phyloP scores from a whole-genome alignment of 2,797 vertebrate species.

The Cyprinodon diabolis region DNA sequence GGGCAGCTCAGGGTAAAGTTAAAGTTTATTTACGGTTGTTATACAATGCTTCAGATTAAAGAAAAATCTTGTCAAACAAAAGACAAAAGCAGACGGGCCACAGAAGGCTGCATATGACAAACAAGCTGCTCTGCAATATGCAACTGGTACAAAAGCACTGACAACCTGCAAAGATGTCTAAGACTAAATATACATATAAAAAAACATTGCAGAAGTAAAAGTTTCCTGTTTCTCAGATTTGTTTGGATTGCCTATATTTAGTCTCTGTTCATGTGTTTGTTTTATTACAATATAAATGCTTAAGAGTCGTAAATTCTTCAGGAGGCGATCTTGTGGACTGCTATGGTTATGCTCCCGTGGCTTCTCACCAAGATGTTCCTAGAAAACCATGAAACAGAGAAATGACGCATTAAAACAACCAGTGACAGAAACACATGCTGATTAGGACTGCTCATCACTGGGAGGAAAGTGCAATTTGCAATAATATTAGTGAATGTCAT shows the following conservation, averaged over 20 bases:
- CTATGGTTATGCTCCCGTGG: conserved; percentile 92
- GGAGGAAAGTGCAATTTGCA: background rate
- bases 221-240: background rate
- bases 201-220: conserved; percentile 3
- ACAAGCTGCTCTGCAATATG: background rate
- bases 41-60: conserved; percentile 18
- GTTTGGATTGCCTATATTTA: background rate
- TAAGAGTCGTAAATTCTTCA: conserved; percentile 63
- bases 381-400: conserved; percentile 44
- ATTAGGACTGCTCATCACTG: background rate
- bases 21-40: conserved; percentile 62
- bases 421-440: background rate
- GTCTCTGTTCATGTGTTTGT: conserved; percentile 17
- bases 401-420: conserved; percentile 4
- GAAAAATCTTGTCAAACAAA: background rate
- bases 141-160: conserved; percentile 14
- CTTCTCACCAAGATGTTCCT: conserved; percentile 95
- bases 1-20: conserved; percentile 46
- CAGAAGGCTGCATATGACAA: background rate
- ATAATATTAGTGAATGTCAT: no score
- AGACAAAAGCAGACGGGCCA: background rate
- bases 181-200: conserved; percentile 11
- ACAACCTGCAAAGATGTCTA: background rate
- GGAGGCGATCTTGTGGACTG: conserved; percentile 93
- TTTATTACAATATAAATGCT: conserved; percentile 35